Percentiles rank a stretch among this genome's conserved stretches.
Conservation (phyloP, 2,888 invertebrate genomes). For the Brachynemurus nebulosus region DNA sequence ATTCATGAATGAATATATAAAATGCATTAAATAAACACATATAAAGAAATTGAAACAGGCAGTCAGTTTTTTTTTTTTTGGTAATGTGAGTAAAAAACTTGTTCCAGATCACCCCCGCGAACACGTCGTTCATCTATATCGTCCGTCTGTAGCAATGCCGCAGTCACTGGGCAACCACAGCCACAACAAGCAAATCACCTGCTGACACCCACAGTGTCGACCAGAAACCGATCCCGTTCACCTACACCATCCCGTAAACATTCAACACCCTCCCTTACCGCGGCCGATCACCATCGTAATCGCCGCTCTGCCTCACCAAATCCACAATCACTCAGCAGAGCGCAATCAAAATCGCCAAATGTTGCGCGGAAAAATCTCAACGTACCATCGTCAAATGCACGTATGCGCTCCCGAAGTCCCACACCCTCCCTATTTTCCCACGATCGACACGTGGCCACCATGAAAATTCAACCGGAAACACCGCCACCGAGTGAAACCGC, state of each 20-base stretch:
- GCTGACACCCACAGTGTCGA: conserved; percentile 18
- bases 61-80: background rate
- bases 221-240: conserved; percentile 25
- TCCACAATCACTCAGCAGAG: conserved; percentile 19
- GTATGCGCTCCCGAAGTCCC: conserved; percentile 35
- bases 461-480: conserved; percentile 33
- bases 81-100: too few species aligned
- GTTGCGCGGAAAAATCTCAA: conserved; percentile 24
- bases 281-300: background rate
- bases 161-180: conserved; percentile 21
- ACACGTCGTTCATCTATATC: conserved; percentile 36
- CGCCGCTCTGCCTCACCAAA: conserved; percentile 19
- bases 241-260: conserved; percentile 31
- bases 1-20: too few species aligned
- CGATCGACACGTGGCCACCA: conserved; percentile 36
- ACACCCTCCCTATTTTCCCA: conserved; percentile 31
- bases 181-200: conserved; percentile 22
- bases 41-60: background rate
- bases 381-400: conserved; percentile 20
- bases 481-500: conserved; percentile 18
- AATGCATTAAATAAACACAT: too few species aligned
- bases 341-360: conserved; percentile 28
- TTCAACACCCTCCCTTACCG: conserved; percentile 29
- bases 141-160: conserved; percentile 31
- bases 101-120: conserved; percentile 34